These are phyloP conservation scores for Acanthornis magna DNA, from an alignment of 2,797 vertebrate genomes.

Conservation along the genomic window DNA sequence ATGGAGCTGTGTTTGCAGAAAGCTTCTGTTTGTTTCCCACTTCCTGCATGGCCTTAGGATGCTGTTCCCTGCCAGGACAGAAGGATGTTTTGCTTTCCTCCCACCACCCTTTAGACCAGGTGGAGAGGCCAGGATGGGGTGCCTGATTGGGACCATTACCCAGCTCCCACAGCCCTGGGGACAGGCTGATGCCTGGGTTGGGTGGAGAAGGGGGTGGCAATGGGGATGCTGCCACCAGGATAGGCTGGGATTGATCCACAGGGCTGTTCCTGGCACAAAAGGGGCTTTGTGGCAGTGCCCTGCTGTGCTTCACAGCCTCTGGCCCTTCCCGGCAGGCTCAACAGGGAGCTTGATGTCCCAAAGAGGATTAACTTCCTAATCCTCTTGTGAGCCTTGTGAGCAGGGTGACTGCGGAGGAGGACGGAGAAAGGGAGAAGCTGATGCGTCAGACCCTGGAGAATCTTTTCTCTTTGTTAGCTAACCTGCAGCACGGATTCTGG, in stretches of 20 bases:
- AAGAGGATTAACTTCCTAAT: conserved; percentile 26
- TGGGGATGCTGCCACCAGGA: neutral
- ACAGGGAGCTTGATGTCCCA: neutral
- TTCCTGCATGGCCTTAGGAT: fast-evolving
- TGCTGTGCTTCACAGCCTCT: neutral
- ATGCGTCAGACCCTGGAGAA: neutral
- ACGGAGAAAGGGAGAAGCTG: neutral
- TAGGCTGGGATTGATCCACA: neutral
- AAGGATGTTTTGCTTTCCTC: neutral
- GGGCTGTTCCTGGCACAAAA: neutral
- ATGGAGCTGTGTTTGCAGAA: neutral
- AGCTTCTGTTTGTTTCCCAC: neutral
- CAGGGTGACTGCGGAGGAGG: fast-evolving
- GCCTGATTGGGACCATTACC: neutral
- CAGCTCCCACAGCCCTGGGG: neutral
- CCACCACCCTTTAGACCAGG: neutral
- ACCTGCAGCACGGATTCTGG: fast-evolving
- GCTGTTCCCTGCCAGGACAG: neutral
- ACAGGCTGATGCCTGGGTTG: fast-evolving
- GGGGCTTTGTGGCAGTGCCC: neutral
- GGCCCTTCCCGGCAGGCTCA: neutral
- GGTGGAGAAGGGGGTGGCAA: neutral
- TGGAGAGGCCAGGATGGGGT: neutral
- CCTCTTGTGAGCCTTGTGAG: neutral
- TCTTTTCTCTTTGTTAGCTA: neutral